A percentile compares a stretch with the other conserved stretches of the same genome.
Conservation (phyloP, 2,888 invertebrate genomes). For the Platycheirus albimanus region DNA sequence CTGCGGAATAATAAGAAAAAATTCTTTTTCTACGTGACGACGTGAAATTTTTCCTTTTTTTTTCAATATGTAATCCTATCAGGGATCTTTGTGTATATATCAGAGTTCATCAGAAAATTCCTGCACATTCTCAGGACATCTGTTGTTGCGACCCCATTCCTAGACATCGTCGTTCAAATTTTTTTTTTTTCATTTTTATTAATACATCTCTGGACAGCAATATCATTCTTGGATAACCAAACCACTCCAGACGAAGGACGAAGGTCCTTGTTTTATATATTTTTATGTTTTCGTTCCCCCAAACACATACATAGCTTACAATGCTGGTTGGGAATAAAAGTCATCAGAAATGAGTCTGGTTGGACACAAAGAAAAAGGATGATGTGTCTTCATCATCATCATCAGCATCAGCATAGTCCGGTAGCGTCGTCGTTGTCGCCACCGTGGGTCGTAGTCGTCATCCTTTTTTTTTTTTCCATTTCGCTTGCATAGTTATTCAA, state of each 20-base stretch:
- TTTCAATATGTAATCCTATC: conserved; percentile 39
- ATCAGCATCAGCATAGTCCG: conserved; percentile 28
- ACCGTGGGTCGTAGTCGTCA: conserved; percentile 3
- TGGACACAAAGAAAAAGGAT: conserved; percentile 41
- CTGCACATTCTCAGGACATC: conserved; percentile 51
- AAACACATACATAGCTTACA: background rate
- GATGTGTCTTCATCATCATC: conserved; percentile 64
- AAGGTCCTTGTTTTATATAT: conserved; percentile 36
- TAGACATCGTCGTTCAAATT: background rate
- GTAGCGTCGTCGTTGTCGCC: too few relatives aligned
- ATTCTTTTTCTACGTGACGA: conserved; percentile 72
- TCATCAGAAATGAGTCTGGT: conserved; percentile 71
- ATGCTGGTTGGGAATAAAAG: conserved; percentile 59
- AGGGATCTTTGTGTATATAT: conserved; percentile 32
- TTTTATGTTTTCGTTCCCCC: conserved; percentile 1
- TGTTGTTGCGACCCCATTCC: conserved; percentile 46
- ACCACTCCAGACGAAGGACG: conserved; percentile 7
- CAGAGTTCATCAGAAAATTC: conserved; percentile 56
- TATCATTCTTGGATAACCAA: conserved; percentile 51
- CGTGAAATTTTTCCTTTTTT: conserved; percentile 19
- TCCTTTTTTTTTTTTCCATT: conserved; percentile 12
- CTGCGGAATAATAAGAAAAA: conserved; percentile 71
- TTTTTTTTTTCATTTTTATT: conserved; percentile 53
- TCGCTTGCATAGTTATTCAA: conserved; percentile 76
- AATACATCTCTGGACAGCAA: conserved; percentile 55